Conservation (phyloP, 2,113 vertebrate genomes). For the Barnardius zonarius region DNA sequence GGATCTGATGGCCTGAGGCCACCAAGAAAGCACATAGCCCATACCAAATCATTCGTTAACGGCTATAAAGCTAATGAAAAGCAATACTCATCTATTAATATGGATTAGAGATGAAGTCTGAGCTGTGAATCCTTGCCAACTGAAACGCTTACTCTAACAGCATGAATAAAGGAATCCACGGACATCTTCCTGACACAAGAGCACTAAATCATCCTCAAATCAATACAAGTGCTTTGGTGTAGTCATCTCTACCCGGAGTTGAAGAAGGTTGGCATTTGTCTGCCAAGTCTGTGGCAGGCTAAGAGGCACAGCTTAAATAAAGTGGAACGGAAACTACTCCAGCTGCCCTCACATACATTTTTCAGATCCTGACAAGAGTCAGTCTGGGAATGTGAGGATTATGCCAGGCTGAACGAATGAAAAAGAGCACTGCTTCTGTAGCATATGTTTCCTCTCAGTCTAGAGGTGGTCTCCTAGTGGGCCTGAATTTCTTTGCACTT, state of each 20-base stretch:
- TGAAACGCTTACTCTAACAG: neutral
- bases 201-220: conserved; percentile 17
- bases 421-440: conserved; percentile 39
- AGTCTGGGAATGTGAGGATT: conserved; percentile 54
- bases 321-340: conserved; percentile 49
- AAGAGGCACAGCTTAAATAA: conserved; percentile 39
- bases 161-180: neutral
- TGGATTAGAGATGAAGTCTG: neutral
- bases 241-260: neutral
- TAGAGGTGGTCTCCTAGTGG: conserved; percentile 35
- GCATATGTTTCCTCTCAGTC: conserved; percentile 49
- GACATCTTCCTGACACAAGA: neutral
- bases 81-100: neutral
- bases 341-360: conserved; percentile 40
- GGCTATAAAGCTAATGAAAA: conserved; percentile 8
- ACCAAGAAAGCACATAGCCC: neutral
- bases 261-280: conserved; percentile 39
- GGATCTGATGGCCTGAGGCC: neutral
- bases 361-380: conserved; percentile 45
- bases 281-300: conserved; percentile 28
- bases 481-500: conserved; percentile 36
- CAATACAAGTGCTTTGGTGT: neutral
- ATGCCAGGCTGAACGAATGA: conserved; percentile 33
- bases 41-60: neutral
- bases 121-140: neutral